These are phyloP conservation scores for Drosophila athabasca DNA, from an alignment of 1,140 invertebrate species.

Conservation along the genomic window DNA sequence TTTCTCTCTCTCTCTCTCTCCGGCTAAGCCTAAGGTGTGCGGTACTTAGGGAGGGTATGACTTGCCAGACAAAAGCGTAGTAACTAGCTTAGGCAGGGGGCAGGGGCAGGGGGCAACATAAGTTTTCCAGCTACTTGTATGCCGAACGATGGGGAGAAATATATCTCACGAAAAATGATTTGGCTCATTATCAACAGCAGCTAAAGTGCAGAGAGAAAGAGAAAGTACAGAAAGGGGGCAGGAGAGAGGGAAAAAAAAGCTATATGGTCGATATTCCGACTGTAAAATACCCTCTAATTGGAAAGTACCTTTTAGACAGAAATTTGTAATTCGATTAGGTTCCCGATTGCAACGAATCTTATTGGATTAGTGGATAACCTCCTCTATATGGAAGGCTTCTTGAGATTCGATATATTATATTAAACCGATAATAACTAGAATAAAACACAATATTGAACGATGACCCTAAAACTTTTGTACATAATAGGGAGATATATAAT, in stretches of 20 bases:
- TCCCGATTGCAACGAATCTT: too few species aligned
- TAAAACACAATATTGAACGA: too few species aligned
- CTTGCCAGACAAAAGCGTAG: slow-evolving; percentile 60
- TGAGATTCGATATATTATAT: too few species aligned
- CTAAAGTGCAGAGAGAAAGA: slow-evolving; percentile 57
- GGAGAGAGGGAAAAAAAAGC: not conserved
- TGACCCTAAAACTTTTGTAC: too few species aligned
- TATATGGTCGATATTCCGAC: too few species aligned
- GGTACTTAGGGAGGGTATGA: slow-evolving; percentile 21
- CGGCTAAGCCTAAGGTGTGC: slow-evolving; percentile 27
- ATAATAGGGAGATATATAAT: too few species aligned
- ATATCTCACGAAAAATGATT: slow-evolving; percentile 81
- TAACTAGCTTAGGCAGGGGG: slow-evolving; percentile 38
- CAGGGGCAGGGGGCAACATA: slow-evolving; percentile 56
- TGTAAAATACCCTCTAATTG: too few species aligned
- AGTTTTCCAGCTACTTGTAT: slow-evolving; percentile 78
- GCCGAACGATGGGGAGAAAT: slow-evolving; percentile 50
- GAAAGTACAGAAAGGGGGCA: slow-evolving; percentile 2
- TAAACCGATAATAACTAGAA: too few species aligned
- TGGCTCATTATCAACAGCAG: slow-evolving; percentile 79
- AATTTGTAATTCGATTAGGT: too few species aligned
- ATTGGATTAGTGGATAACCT: too few species aligned
- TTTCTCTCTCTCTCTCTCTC: slow-evolving; percentile 4
- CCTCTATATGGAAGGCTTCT: too few species aligned
- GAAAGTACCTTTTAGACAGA: too few species aligned